These are phyloP conservation scores for Kradibia gibbosae DNA, from an alignment of 1,140 invertebrate species.

Conservation along the genomic window DNA sequence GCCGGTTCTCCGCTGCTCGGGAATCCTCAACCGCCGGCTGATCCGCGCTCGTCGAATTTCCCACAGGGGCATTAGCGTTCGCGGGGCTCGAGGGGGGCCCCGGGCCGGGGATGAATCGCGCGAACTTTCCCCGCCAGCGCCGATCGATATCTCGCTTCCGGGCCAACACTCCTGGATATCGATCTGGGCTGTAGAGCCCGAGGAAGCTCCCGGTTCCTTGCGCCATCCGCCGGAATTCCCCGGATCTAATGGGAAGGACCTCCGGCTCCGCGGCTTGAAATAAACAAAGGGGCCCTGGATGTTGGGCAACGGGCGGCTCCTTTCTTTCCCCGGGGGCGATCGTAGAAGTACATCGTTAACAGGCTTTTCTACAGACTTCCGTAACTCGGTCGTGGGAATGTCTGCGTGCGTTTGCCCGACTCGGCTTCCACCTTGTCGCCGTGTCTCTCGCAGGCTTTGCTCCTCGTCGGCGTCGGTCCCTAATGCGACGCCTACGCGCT, in stretches of 20 bases:
- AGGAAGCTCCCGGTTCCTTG: not conserved
- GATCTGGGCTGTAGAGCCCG: no score
- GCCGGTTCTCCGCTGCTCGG: no score
- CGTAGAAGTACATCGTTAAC: constrained; percentile 25
- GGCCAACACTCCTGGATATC: no score
- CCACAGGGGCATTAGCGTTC: no score
- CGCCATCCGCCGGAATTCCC: not conserved
- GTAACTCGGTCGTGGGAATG: constrained; percentile 43
- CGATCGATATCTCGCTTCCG: no score
- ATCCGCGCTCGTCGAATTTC: no score
- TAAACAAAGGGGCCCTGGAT: not conserved
- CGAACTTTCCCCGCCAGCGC: no score
- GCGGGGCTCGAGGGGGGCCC: no score
- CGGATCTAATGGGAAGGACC: no score
- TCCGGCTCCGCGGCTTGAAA: not conserved
- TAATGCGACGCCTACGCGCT: not conserved
- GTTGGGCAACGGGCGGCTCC: not conserved
- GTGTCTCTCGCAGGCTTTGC: not conserved
- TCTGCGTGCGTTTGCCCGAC: not conserved
- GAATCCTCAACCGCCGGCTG: no score
- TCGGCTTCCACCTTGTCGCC: not conserved
- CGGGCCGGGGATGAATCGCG: no score
- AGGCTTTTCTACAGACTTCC: constrained; percentile 33
- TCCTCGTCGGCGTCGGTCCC: not conserved
- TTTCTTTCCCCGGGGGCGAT: not conserved